Percentiles rank a stretch among this genome's conserved stretches.
These are phyloP conservation scores for Ophioninae sp. DNA, from an alignment of 2,888 invertebrate genomes.

Conservation along the genomic window DNA sequence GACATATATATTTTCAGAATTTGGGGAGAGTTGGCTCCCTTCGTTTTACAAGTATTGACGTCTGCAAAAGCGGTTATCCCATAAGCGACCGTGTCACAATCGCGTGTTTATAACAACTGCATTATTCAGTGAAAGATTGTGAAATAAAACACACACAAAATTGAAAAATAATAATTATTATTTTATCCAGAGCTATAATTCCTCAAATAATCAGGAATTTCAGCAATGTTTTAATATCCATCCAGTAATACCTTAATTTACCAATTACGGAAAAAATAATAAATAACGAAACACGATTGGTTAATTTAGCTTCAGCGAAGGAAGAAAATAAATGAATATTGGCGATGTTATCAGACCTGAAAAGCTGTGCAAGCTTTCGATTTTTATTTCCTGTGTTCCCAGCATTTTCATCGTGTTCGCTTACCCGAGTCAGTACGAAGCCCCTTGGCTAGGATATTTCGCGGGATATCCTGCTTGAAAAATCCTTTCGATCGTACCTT, in stretches of 20 bases:
- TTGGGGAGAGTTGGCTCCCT: too few relatives aligned
- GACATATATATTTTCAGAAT: too few relatives aligned
- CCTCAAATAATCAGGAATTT: too few relatives aligned
- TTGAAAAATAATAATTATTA: too few relatives aligned
- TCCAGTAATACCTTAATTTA: background rate
- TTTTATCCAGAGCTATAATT: too few relatives aligned
- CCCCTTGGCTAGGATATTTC: background rate
- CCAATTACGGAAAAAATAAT: background rate
- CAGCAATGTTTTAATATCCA: too few relatives aligned
- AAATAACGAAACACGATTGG: background rate
- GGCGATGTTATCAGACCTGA: background rate
- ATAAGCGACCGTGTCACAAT: too few relatives aligned
- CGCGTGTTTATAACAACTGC: too few relatives aligned
- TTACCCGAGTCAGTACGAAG: conserved; percentile 4
- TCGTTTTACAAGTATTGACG: too few relatives aligned
- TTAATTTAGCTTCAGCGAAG: background rate
- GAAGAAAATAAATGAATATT: background rate
- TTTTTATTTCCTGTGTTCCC: conserved; percentile 3
- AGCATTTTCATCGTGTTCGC: background rate
- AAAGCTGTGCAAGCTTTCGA: background rate
- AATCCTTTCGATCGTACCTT: conserved; percentile 14
- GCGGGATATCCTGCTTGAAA: conserved; percentile 10
- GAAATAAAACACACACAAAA: too few relatives aligned
- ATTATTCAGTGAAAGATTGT: too few relatives aligned
- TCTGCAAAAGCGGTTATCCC: too few relatives aligned